Base-by-base conservation (phyloP, 2,113 vertebrate species). In the Eptesicus fuscus region DNA sequence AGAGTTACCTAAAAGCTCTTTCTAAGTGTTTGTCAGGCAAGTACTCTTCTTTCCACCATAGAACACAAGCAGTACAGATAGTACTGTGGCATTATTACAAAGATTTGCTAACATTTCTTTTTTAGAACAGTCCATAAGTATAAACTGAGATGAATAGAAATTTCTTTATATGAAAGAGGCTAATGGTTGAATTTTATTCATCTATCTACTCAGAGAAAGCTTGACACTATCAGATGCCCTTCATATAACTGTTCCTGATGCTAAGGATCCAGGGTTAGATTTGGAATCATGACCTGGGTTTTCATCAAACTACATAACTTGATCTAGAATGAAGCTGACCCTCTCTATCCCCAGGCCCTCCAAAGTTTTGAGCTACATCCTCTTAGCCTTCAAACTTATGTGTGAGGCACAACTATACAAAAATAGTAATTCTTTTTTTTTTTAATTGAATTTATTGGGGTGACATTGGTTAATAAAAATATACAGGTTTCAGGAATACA, bases 1-100 rank as follows among this genome's bases (percentile, higher is more conserved):
- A 32, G 49, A 71, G 12, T 82, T 51, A 96, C n/a, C n/a, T 71
- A 79, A 96, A 79, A 65, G 65, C 69, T 65, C 85, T 88, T 49
- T 56, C 37, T 9, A 77, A 88, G 18, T 47, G 88, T 61, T 67
- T 91, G 22, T 35, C 49, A 47, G 3, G n/a, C 4, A 89, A 32
- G 11, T 67, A 69, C 82, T 91, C 67, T 89, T 32, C 49, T 95
- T 84, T 88, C 9, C 4, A 59, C 9, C 20, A 23, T 2, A 61
- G 22, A 85, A 78, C 32, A 80, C 23, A 90, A 69, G 16, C 18
- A 67, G 30, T 56, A 28, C 6, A 49, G 63, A 86, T 4, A 35
- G 30, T n/a, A 4, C 25, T 0, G 2, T 25, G 28, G 11, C 18
- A 40, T 79, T 69, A 49, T 37, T 70, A 56, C 35, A 30, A 9